Evolutionary conservation across 2,113 vertebrate genomes (phyloP).

Genomic region (Numenius arquata): DNA sequence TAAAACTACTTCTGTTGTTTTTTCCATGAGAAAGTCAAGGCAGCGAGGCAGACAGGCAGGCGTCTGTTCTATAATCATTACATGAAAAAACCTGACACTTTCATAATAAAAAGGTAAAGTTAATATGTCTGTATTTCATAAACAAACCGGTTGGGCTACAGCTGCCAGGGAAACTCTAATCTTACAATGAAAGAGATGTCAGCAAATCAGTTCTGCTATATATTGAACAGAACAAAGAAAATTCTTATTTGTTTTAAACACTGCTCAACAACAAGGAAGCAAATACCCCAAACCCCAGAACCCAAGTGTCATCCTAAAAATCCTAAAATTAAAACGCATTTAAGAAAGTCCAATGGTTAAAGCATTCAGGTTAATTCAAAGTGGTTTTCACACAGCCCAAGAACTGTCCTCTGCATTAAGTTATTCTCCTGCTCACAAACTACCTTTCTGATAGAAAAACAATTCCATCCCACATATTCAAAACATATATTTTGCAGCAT

Average conservation of each 20-base stretch:
- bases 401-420: background rate
- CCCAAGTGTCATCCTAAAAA: background rate
- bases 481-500: background rate
- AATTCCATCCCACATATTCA: background rate
- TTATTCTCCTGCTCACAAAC: background rate
- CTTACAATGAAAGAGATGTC: background rate
- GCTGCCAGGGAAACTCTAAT: background rate
- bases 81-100: background rate
- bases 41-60: background rate
- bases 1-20: background rate
- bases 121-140: background rate
- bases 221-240: background rate
- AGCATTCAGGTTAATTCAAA: background rate
- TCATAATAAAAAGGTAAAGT: background rate
- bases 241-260: background rate
- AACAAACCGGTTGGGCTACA: background rate
- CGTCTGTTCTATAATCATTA: background rate
- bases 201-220: background rate
- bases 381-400: background rate
- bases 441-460: background rate
- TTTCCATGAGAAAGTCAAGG: background rate
- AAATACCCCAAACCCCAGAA: background rate
- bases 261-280: background rate
- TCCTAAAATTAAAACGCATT: background rate
- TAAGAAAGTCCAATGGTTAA: background rate